Evolutionary conservation across 2,797 vertebrate genomes (phyloP).

Genomic region (Clamator glandarius): DNA sequence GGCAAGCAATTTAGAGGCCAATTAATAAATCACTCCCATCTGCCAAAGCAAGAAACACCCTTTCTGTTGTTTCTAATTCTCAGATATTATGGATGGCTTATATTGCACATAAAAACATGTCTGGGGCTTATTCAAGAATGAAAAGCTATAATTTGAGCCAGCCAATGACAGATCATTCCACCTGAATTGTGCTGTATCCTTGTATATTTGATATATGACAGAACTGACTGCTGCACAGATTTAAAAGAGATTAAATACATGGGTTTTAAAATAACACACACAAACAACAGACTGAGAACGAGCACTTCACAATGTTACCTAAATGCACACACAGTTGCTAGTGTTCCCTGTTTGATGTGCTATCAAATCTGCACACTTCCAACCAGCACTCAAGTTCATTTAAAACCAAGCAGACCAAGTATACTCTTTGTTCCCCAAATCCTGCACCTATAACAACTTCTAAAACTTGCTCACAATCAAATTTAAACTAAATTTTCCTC

Average conservation of each 20-base stretch:
- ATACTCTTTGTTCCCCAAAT: not conserved
- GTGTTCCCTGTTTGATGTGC: not conserved
- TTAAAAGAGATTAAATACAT: slow-evolving; percentile 6
- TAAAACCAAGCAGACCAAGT: not conserved
- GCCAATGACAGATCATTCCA: not conserved
- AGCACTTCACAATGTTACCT: not conserved
- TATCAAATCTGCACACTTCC: not conserved
- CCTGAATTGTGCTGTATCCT: not conserved
- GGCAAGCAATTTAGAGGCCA: slow-evolving; percentile 17
- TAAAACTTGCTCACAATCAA: not conserved
- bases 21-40: slow-evolving; percentile 44
- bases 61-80: slow-evolving; percentile 24
- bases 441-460: not conserved
- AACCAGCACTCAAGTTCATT: not conserved
- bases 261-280: not conserved
- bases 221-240: not conserved
- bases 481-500: not conserved
- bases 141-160: slow-evolving; percentile 16
- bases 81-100: not conserved
- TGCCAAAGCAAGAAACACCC: slow-evolving; percentile 15
- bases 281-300: not conserved
- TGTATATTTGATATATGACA: not conserved
- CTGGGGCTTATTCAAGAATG: slow-evolving; percentile 9
- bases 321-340: not conserved
- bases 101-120: not conserved